A percentile compares a stretch with the other conserved stretches of the same genome.
These are phyloP conservation scores for Pseudochromis fuscus DNA, from an alignment of 2,797 vertebrate genomes.

Conservation along the genomic window DNA sequence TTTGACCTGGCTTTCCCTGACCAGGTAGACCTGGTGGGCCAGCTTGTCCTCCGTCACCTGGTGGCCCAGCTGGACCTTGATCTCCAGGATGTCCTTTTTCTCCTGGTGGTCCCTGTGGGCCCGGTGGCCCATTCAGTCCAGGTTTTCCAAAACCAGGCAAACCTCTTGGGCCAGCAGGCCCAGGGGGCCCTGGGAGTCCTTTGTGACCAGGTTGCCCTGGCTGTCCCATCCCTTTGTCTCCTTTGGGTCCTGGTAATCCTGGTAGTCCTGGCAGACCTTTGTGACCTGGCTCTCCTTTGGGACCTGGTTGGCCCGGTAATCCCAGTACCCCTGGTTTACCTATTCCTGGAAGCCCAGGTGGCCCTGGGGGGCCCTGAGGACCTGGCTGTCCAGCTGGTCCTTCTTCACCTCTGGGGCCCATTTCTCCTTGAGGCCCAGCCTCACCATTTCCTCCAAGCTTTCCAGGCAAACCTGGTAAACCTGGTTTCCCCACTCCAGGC, in stretches of 20 bases:
- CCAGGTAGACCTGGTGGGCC: conserved; percentile 92
- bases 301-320: conserved; percentile 91
- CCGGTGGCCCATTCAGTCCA: conserved; percentile 91
- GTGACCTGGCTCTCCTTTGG: conserved; percentile 93
- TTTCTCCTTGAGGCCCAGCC: conserved; percentile 90
- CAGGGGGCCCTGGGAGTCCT: conserved; percentile 90
- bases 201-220: conserved; percentile 94
- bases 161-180: conserved; percentile 91
- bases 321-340: conserved; percentile 93
- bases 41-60: conserved; percentile 89
- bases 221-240: conserved; percentile 93
- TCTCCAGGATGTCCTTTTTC: conserved; percentile 91
- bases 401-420: conserved; percentile 89
- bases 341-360: conserved; percentile 91
- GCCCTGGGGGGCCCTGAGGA: conserved; percentile 90
- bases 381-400: conserved; percentile 92
- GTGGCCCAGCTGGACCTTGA: conserved; percentile 86
- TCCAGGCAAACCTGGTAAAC: conserved; percentile 93
- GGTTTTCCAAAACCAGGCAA: conserved; percentile 93
- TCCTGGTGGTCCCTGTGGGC: conserved; percentile 90
- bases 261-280: conserved; percentile 93
- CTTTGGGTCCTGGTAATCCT: conserved; percentile 93
- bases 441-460: conserved; percentile 92
- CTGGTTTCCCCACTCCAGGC: conserved; percentile 93
- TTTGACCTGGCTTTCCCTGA: conserved; percentile 92